Evolutionary conservation across 2,888 invertebrate species (phyloP).

Genomic region (Galerucella nymphaeae): DNA sequence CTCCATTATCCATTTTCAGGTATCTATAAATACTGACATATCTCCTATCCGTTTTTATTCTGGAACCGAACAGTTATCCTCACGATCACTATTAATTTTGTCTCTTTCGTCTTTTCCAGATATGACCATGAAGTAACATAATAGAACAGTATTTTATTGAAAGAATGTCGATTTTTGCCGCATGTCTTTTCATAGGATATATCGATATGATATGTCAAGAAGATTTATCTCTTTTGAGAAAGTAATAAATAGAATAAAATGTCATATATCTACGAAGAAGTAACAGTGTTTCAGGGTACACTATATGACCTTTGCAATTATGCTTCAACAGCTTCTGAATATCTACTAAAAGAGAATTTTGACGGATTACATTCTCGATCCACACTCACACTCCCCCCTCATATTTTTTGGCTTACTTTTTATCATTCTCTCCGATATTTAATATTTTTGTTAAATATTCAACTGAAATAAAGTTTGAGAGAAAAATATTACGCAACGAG

Average conservation of each 20-base stretch:
- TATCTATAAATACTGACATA: constrained; percentile 20
- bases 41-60: background rate
- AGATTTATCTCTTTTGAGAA: background rate
- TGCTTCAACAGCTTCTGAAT: too few relatives aligned
- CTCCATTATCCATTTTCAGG: constrained; percentile 19
- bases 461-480: too few relatives aligned
- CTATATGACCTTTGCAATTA: too few relatives aligned
- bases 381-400: too few relatives aligned
- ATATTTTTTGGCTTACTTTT: too few relatives aligned
- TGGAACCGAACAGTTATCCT: background rate
- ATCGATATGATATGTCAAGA: background rate
- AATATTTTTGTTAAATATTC: too few relatives aligned
- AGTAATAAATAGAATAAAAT: background rate
- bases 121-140: background rate
- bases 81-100: background rate
- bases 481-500: too few relatives aligned
- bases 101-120: background rate
- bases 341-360: too few relatives aligned
- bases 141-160: background rate
- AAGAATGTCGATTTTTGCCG: background rate
- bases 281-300: background rate
- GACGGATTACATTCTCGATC: too few relatives aligned
- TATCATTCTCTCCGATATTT: too few relatives aligned
- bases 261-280: background rate
- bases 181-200: background rate